These are phyloP conservation scores for Mastomys coucha DNA, from an alignment of 2,113 vertebrate genomes.

Conservation along the genomic window DNA sequence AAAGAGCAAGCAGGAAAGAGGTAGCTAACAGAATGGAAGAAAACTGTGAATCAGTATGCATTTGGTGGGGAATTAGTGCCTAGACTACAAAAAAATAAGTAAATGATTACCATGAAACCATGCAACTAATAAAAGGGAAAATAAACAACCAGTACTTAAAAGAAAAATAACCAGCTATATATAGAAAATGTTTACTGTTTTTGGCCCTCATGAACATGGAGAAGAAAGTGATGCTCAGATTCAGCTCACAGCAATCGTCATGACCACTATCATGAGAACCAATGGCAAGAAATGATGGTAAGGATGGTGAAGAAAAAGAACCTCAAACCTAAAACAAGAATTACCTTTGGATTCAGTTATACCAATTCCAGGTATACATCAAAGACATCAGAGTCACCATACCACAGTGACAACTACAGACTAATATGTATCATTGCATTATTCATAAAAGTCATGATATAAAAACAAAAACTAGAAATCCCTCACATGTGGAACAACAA, in stretches of 20 bases:
- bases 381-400: not conserved
- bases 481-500: not conserved
- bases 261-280: not conserved
- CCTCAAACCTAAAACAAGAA: not conserved
- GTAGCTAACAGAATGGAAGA: not conserved
- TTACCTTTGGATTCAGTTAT: not conserved
- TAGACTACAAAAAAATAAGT: not conserved
- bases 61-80: not conserved
- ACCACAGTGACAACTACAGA: not conserved
- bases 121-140: not conserved
- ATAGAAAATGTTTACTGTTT: not conserved
- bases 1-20: not conserved
- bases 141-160: not conserved
- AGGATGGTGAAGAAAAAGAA: not conserved
- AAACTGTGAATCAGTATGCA: not conserved
- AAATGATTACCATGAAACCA: not conserved
- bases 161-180: not conserved
- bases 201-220: no score
- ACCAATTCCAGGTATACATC: not conserved
- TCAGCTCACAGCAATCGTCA: not conserved
- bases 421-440: not conserved
- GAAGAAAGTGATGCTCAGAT: not conserved
- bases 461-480: not conserved
- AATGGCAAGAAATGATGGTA: not conserved
- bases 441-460: not conserved